A percentile compares a stretch with the other conserved stretches of the same genome.
These are phyloP conservation scores for Stomorhina lunata DNA, from an alignment of 2,888 invertebrate species.

Conservation along the genomic window DNA sequence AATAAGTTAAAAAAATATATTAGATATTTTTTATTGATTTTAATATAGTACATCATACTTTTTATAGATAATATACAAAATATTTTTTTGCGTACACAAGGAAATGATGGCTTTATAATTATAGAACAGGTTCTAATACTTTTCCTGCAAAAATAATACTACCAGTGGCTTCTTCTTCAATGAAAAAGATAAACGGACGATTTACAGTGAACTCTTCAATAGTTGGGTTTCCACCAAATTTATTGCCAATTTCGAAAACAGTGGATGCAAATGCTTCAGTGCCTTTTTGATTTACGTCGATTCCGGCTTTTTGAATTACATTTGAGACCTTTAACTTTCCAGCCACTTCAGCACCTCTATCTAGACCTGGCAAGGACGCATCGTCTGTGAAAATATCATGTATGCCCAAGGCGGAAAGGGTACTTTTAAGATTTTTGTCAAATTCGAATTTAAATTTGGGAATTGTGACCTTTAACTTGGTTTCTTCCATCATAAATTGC, in stretches of 20 bases:
- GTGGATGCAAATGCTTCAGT: conserved; percentile 86
- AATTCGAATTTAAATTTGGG: conserved; percentile 89
- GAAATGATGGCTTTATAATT: not conserved
- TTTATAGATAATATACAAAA: not conserved
- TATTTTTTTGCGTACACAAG: not conserved
- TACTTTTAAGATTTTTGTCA: conserved; percentile 83
- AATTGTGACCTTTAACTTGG: conserved; percentile 83
- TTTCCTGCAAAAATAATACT: conserved; percentile 88
- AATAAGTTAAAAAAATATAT: not conserved
- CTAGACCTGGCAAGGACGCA: conserved; percentile 86
- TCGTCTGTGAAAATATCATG: conserved; percentile 86
- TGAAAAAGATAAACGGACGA: conserved; percentile 89
- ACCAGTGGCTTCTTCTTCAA: conserved; percentile 87
- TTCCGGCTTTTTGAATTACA: conserved; percentile 87
- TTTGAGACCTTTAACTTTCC: conserved; percentile 84
- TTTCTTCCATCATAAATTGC: conserved; percentile 82
- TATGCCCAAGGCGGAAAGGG: conserved; percentile 84
- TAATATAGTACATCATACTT: not conserved
- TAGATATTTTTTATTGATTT: not conserved
- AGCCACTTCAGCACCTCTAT: conserved; percentile 82
- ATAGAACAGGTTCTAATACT: conserved; percentile 83
- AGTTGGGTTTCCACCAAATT: conserved; percentile 81
- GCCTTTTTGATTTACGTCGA: conserved; percentile 88
- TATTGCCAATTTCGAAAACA: conserved; percentile 83
- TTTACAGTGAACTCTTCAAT: conserved; percentile 84